A percentile compares a stretch with the other conserved stretches of the same genome.
Evolutionary conservation across 2,113 vertebrate species (phyloP).

Genomic region (Ciconia boyciana): DNA sequence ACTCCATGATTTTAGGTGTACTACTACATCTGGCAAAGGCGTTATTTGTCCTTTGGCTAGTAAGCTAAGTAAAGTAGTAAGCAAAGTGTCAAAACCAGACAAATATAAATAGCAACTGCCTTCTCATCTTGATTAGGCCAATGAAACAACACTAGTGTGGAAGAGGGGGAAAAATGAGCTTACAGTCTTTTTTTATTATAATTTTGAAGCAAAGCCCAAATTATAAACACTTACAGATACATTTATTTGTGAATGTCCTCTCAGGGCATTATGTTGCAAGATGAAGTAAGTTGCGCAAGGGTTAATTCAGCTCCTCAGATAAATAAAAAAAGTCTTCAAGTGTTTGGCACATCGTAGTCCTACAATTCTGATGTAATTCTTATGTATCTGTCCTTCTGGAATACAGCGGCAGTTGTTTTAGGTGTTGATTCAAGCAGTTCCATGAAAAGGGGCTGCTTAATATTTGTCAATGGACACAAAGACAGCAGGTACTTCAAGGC

Average conservation of each 20-base stretch:
- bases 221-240: neutral
- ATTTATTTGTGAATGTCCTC: neutral
- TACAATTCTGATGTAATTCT: neutral
- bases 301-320: neutral
- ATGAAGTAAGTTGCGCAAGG: neutral
- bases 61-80: neutral
- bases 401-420: neutral
- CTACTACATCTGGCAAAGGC: neutral
- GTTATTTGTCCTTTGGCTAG: neutral
- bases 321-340: neutral
- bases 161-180: neutral
- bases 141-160: neutral
- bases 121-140: neutral
- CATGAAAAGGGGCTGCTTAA: neutral
- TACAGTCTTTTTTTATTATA: neutral
- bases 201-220: neutral
- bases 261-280: neutral
- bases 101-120: neutral
- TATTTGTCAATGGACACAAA: neutral
- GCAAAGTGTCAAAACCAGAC: neutral
- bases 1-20: neutral
- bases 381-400: neutral
- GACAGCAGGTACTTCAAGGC: neutral
- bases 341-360: neutral
- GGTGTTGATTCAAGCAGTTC: neutral